phyloP scores from a whole-genome alignment of 2,888 invertebrate species.

The Gastracanthus pulcherrimus region DNA sequence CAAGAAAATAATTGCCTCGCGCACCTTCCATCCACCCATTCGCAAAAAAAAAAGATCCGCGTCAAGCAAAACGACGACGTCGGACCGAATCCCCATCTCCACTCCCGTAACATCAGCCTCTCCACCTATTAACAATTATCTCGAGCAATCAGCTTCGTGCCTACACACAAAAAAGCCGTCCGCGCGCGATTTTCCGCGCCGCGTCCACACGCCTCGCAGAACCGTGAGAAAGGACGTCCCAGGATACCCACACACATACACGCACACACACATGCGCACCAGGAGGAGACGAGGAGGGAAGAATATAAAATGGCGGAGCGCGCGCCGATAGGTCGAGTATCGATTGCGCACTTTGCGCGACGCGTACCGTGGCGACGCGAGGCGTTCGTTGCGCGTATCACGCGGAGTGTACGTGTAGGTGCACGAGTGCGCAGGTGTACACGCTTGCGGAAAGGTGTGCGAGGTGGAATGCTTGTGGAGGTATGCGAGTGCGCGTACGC shows the following conservation, averaged over 20 bases:
- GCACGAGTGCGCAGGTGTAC: background rate
- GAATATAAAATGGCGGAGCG: slow-evolving; percentile 73
- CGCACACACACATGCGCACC: background rate
- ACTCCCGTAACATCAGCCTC: background rate
- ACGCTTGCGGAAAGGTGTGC: no score
- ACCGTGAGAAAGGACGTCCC: background rate
- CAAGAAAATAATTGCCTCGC: slow-evolving; percentile 28
- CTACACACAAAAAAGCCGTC: background rate
- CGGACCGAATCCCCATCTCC: background rate
- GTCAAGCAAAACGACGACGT: background rate
- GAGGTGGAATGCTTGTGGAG: no score
- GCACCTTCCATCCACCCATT: no score
- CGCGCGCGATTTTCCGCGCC: slow-evolving; percentile 7
- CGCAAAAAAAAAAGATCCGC: background rate
- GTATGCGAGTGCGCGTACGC: no score
- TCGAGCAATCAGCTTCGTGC: background rate
- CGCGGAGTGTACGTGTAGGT: background rate
- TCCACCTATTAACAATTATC: background rate
- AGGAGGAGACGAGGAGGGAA: slow-evolving; percentile 42
- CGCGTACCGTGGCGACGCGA: slow-evolving; percentile 48
- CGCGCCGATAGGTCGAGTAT: slow-evolving; percentile 69
- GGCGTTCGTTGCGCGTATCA: slow-evolving; percentile 51
- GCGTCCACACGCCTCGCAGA: background rate
- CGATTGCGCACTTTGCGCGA: slow-evolving; percentile 64
- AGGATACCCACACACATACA: background rate